Evolutionary conservation across 2,888 invertebrate species (phyloP).

Genomic region (Sthenelais limicola): DNA sequence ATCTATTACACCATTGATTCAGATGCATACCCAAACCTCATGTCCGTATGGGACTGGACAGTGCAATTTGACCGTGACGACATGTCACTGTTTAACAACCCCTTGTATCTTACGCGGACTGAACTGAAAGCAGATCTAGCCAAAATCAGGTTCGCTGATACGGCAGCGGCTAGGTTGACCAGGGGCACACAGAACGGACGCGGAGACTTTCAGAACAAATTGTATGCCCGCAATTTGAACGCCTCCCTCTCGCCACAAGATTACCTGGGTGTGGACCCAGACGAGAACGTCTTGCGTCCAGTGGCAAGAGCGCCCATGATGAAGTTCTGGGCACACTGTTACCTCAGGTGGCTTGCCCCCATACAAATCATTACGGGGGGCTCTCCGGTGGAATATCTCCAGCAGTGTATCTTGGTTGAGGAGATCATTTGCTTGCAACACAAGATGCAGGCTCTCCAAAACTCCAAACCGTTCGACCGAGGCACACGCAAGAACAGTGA

Average conservation of each 20-base stretch:
- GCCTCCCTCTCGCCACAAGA: slow-evolving; percentile 34
- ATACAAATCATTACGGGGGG: slow-evolving; percentile 85
- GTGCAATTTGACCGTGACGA: slow-evolving; percentile 89
- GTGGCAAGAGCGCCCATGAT: slow-evolving; percentile 49
- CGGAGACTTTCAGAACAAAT: slow-evolving; percentile 14
- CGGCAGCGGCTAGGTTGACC: not conserved
- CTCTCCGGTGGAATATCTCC: slow-evolving; percentile 69
- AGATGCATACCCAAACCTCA: slow-evolving; percentile 30
- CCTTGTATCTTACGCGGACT: slow-evolving; percentile 76
- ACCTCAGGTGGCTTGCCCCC: slow-evolving; percentile 89
- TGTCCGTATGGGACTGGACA: slow-evolving; percentile 88
- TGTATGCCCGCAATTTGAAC: slow-evolving; percentile 47
- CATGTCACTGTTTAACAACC: slow-evolving; percentile 87
- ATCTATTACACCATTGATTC: slow-evolving; percentile 24
- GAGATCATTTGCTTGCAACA: slow-evolving; percentile 70
- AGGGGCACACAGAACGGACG: slow-evolving; percentile 57
- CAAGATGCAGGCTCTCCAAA: slow-evolving; percentile 49
- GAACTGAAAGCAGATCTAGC: slow-evolving; percentile 30
- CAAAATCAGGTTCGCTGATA: slow-evolving; percentile 1
- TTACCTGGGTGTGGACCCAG: slow-evolving; percentile 22
- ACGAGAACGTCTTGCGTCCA: slow-evolving; percentile 43
- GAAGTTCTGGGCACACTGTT: slow-evolving; percentile 90
- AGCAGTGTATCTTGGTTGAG: slow-evolving; percentile 70
- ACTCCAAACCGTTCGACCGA: slow-evolving; percentile 5
- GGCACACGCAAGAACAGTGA: slow-evolving; percentile 35